Evolutionary conservation across 2,113 vertebrate genomes (phyloP).

Genomic region (Chrysochloris asiatica): DNA sequence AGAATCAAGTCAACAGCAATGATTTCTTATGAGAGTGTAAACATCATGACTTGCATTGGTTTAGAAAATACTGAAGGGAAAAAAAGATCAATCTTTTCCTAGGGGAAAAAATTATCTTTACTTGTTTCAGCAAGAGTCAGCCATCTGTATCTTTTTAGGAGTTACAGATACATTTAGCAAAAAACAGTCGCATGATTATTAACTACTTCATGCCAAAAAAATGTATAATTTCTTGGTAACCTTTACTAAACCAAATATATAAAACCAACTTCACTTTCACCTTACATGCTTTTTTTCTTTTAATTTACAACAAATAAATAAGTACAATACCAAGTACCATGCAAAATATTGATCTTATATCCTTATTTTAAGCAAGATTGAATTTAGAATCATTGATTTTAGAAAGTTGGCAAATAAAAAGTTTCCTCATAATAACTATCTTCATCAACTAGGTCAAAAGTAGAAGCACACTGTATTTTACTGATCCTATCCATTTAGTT

Average conservation of each 20-base stretch:
- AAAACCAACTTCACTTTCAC: not conserved
- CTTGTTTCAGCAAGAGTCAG: not conserved
- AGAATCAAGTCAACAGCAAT: not conserved
- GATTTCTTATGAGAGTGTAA: not conserved
- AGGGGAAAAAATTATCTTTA: not conserved
- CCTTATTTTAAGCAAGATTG: not conserved
- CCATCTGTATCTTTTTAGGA: not conserved
- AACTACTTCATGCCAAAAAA: no score
- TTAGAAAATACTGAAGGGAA: not conserved
- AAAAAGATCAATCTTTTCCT: not conserved
- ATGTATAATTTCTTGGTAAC: no score
- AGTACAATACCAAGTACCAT: not conserved
- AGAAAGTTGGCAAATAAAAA: conserved; percentile 18
- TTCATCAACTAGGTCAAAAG: not conserved
- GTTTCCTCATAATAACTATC: not conserved
- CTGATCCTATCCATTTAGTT: conserved; percentile 6
- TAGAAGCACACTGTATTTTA: not conserved
- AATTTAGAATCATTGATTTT: not conserved
- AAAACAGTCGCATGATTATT: not conserved
- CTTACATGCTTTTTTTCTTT: not conserved
- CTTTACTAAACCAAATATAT: not conserved
- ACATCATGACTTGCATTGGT: not conserved
- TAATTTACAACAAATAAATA: not conserved
- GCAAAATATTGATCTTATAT: not conserved
- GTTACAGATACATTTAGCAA: not conserved